These are phyloP conservation scores for Synergus umbraculus DNA, from an alignment of 2,888 invertebrate genomes.

Conservation along the genomic window DNA sequence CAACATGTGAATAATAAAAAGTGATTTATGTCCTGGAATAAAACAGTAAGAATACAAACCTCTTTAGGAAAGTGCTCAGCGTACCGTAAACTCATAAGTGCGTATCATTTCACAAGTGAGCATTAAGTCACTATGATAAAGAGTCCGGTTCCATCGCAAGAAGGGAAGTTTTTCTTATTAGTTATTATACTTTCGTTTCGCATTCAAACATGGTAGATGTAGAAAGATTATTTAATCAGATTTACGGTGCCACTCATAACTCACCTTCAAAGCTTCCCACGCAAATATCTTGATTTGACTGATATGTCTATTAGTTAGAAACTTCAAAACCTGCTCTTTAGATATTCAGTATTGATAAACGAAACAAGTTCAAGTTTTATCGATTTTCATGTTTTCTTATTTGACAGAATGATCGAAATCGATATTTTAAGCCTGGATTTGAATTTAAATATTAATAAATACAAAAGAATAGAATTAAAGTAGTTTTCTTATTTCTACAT, in stretches of 20 bases:
- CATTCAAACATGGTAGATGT: not conserved
- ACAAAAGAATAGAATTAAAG: not conserved
- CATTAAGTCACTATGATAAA: conserved; percentile 37
- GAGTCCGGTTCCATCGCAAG: conserved; percentile 23
- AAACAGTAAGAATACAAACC: conserved; percentile 8
- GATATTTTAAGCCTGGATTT: not conserved
- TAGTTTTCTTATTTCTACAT: no score
- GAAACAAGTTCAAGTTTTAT: not conserved
- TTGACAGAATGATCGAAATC: not conserved
- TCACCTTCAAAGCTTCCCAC: conserved; percentile 1
- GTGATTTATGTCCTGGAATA: conserved; percentile 6
- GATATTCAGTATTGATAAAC: not conserved
- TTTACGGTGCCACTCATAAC: not conserved
- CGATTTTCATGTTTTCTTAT: not conserved
- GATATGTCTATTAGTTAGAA: not conserved
- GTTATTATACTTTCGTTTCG: conserved; percentile 22
- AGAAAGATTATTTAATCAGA: conserved; percentile 3
- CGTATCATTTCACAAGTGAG: conserved; percentile 25
- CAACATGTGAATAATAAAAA: conserved; percentile 25
- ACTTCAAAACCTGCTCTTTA: conserved; percentile 2
- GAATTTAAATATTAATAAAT: no score
- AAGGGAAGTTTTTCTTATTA: conserved; percentile 15
- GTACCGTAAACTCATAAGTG: conserved; percentile 27
- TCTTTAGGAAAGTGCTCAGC: conserved; percentile 17
- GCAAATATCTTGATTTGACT: not conserved